Evolutionary conservation across 1,140 invertebrate genomes (phyloP).

Genomic region (Drosophila novamexicana): DNA sequence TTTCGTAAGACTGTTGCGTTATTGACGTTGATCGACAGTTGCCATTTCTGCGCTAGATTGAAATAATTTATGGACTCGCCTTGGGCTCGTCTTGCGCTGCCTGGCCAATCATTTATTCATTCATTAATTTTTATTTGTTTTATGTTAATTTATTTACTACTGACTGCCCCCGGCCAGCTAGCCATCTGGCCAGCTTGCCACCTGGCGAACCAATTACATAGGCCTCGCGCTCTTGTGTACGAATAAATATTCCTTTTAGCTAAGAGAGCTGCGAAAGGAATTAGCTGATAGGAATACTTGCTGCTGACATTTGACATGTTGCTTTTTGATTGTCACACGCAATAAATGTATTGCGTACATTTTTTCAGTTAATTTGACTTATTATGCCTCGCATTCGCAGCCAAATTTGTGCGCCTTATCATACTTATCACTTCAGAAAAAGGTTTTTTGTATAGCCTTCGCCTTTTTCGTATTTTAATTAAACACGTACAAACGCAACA

Average conservation of each 20-base stretch:
- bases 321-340: conserved; percentile 74
- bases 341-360: conserved; percentile 58
- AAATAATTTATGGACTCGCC: conserved; percentile 63
- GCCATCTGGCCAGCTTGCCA: conserved; percentile 46
- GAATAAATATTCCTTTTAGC: conserved; percentile 56
- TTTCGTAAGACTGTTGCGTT: conserved; percentile 30
- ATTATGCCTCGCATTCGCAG: conserved; percentile 44
- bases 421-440: conserved; percentile 61
- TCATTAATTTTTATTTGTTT: conserved; percentile 82
- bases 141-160: conserved; percentile 82
- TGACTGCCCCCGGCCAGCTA: conserved; percentile 24
- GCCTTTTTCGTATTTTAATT: conserved; percentile 68
- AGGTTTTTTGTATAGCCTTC: conserved; percentile 10
- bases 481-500: conserved; percentile 63
- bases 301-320: conserved; percentile 73
- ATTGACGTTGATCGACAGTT: conserved; percentile 80
- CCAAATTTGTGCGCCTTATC: conserved; percentile 43
- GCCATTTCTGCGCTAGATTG: conserved; percentile 63
- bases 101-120: conserved; percentile 75
- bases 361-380: conserved; percentile 74
- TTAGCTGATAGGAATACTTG: conserved; percentile 40
- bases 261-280: conserved; percentile 23
- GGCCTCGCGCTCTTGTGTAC: conserved; percentile 46
- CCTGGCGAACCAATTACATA: conserved; percentile 72
- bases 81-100: conserved; percentile 6